Evolutionary conservation across 1,140 invertebrate genomes (phyloP).

Genomic region (Aphis craccivora): DNA sequence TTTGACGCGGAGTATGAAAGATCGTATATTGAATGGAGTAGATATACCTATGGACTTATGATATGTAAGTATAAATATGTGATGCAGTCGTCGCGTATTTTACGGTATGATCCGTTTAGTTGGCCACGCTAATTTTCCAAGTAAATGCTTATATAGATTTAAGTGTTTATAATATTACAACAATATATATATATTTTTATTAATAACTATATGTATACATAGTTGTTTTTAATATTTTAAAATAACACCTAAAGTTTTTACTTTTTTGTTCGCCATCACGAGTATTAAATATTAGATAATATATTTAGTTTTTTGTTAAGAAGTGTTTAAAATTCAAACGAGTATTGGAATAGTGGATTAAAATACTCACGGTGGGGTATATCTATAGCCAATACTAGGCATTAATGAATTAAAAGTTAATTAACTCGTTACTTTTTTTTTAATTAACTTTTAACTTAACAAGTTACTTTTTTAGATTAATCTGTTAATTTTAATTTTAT

Average conservation of each 20-base stretch:
- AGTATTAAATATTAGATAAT: too few species aligned
- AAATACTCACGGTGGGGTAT: background rate
- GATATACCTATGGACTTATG: background rate
- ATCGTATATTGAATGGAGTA: background rate
- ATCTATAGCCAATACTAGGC: too few species aligned
- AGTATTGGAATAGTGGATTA: background rate
- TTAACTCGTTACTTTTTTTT: too few species aligned
- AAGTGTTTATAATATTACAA: background rate
- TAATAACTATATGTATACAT: too few species aligned
- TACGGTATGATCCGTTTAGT: background rate
- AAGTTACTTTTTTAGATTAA: too few species aligned
- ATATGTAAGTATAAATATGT: background rate
- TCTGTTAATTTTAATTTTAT: too few species aligned
- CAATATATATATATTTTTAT: background rate
- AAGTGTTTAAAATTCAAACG: background rate
- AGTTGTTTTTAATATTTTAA: background rate
- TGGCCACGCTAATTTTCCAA: background rate
- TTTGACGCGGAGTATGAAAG: background rate
- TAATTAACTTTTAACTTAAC: too few species aligned
- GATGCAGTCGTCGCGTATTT: background rate
- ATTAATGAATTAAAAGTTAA: too few species aligned
- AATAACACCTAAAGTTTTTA: background rate
- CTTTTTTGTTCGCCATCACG: background rate
- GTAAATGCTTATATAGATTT: background rate
- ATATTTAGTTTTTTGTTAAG: background rate